Evolutionary conservation across 2,888 invertebrate species (phyloP), one percentile per base, ranked within the genome.

Genomic region (Disparrhopalites patrizii): DNA sequence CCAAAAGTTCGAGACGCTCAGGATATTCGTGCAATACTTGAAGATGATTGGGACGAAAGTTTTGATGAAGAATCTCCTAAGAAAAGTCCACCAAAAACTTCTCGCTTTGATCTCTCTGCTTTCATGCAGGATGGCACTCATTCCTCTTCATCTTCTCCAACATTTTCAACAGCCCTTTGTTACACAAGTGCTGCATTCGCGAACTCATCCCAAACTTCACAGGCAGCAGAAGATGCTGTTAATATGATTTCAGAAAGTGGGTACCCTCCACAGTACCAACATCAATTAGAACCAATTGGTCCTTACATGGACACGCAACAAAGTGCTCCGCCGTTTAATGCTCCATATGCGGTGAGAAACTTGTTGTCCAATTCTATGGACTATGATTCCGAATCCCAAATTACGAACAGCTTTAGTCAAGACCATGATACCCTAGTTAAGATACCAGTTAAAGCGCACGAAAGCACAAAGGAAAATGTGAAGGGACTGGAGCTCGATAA

Each of bases 1-100:
- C 38, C 18, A 57, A 57, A 57, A 57, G 33, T 40, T 57, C 57
- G 71, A 10, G 63, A 63, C 36, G 15, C 65, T 23, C 52, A 56
- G 52, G 68, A 75, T 43, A 73, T 75, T 31, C 68, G 75, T 40
- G 74, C 75, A 20, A 75, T 75, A 58, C 65, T 75, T 10, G 75
- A 74, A 28, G 74, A 75, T 38, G 75, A 75, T 23, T 75, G 75
- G 75, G 75, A 75, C 36, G 71, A 72, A 63, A 67, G 58, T 52
- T 72, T 70, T 28, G 70, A 70, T 18, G 73, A 74, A 30, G 73
- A 73, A 28, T 67, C 73, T 15, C 65, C 66, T 18, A 68, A 68
- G 33, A 65, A 67, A 28, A 69, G 72, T 62, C 73, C 73, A 31
- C 73, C 72, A 7, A 75, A 75, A 65, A 68, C 72, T 38, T 71